Evolutionary conservation across 1,140 invertebrate genomes (phyloP).

Genomic region (Drosophila nikananu): DNA sequence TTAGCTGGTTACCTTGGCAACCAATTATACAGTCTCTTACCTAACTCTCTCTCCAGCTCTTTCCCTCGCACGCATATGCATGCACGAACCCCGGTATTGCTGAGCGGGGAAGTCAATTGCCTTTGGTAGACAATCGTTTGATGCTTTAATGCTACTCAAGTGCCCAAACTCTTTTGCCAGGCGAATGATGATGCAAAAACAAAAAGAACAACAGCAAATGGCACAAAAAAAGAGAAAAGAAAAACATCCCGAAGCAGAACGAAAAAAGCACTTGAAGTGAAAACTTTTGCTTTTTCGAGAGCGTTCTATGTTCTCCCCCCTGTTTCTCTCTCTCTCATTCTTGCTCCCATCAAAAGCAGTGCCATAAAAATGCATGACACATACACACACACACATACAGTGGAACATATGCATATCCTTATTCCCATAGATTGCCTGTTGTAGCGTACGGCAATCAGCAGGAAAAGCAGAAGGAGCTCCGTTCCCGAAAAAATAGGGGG

Average conservation of each 20-base stretch:
- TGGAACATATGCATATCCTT: constrained; percentile 47
- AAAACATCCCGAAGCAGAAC: constrained; percentile 29
- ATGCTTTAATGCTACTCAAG: constrained; percentile 78
- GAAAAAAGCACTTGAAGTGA: constrained; percentile 69
- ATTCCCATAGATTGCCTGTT: constrained; percentile 50
- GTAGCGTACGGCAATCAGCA: constrained; percentile 51
- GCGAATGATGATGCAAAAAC: constrained; percentile 51
- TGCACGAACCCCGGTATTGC: constrained; percentile 16
- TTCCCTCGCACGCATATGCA: constrained; percentile 1
- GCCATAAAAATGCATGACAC: constrained; percentile 48
- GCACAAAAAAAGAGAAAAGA: constrained; percentile 24
- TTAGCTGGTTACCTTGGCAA: constrained; percentile 2
- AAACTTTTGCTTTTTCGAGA: constrained; percentile 69
- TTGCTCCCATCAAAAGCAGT: constrained; percentile 12
- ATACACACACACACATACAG: constrained; percentile 13
- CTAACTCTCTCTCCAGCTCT: neutral
- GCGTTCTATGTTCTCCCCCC: constrained; percentile 14
- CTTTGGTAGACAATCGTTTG: constrained; percentile 62
- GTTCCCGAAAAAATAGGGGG: neutral
- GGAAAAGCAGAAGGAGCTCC: constrained; percentile 33
- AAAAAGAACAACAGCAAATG: constrained; percentile 32
- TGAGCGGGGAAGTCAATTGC: constrained; percentile 31
- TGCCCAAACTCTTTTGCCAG: constrained; percentile 69
- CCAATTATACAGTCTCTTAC: neutral
- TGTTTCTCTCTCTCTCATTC: neutral